These are phyloP conservation scores for Agonopterix arenella DNA, from an alignment of 2,888 invertebrate genomes.

Conservation along the genomic window DNA sequence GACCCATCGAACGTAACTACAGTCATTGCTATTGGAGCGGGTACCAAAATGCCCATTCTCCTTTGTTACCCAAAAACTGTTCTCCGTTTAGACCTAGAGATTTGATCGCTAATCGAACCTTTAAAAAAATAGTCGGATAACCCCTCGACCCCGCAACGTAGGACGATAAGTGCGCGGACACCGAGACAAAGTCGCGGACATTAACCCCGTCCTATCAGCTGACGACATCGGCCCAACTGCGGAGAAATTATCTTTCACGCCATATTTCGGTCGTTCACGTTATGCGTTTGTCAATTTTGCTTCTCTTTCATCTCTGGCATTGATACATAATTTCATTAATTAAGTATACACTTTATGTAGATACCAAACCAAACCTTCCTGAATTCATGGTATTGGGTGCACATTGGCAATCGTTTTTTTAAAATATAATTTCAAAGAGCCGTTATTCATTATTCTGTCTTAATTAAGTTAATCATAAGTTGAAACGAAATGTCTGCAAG, in stretches of 20 bases:
- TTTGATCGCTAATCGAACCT: constrained; percentile 28
- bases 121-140: constrained; percentile 53
- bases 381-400: too few species aligned
- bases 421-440: background rate
- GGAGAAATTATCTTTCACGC: constrained; percentile 62
- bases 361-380: too few species aligned
- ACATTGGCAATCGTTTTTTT: too few species aligned
- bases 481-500: constrained; percentile 20
- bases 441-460: background rate
- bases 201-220: constrained; percentile 69
- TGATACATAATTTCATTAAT: too few species aligned
- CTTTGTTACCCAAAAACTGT: too few species aligned
- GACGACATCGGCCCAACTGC: constrained; percentile 63
- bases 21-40: too few species aligned
- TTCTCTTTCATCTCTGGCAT: too few species aligned
- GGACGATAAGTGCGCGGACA: constrained; percentile 54
- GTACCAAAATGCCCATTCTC: too few species aligned
- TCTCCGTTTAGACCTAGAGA: background rate
- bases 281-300: too few species aligned
- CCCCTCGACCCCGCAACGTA: constrained; percentile 50
- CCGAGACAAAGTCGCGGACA: constrained; percentile 68
- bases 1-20: too few species aligned
- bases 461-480: background rate
- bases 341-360: too few species aligned
- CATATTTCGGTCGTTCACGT: constrained; percentile 57